Evolutionary conservation across 1,140 invertebrate genomes (phyloP), one percentile per base, ranked within the genome.

Genomic region (Ips nitidus): DNA sequence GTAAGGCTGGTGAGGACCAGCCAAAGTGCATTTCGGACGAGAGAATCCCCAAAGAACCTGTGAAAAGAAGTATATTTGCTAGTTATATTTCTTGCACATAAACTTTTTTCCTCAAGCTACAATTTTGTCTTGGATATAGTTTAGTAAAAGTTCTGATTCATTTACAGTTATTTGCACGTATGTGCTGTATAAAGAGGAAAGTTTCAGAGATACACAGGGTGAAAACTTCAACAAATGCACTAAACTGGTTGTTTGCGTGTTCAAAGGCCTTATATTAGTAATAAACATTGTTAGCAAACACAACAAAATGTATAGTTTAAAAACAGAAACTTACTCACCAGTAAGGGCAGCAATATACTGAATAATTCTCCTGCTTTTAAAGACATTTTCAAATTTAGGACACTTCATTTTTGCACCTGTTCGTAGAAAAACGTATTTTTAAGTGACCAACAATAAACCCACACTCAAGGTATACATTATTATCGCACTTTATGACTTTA

Each of bases 11-110:
- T 38, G 78, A 78, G 38, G 77, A 67, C 79, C 79, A 80, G 4
- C 78, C 78, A 45, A 77, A 77, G 59, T 80, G 79, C 75, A 79
- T 78, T 41, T 75, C 73, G 38, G 73, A 75, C 1, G 69, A 75
- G 41, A 79, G 69, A 7, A 79, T 75, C 3, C 75, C 71, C 53
- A 78, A 52, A 38, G 71, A 78, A 7, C 71, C 77, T 78, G 40
- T 47, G 4, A n/a, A n/a, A 47, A 47, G n/a, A 5, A 5, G 45
- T 47, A 3, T 57, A 47, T 47, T 5, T 47, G 45, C 4, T n/a
- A 47, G 45, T n/a, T n/a, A n/a, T 47, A 5, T 47, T 47, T 47
- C 45, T 47, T 5, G 45, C n/a, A 22, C 22, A 22, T 0, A 22
- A 22, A 22, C 0, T 22, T 22, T n/a, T 0, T 22, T 22, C 22